Evolutionary conservation across 2,797 vertebrate genomes (phyloP).

Genomic region (Erethizon dorsatum): DNA sequence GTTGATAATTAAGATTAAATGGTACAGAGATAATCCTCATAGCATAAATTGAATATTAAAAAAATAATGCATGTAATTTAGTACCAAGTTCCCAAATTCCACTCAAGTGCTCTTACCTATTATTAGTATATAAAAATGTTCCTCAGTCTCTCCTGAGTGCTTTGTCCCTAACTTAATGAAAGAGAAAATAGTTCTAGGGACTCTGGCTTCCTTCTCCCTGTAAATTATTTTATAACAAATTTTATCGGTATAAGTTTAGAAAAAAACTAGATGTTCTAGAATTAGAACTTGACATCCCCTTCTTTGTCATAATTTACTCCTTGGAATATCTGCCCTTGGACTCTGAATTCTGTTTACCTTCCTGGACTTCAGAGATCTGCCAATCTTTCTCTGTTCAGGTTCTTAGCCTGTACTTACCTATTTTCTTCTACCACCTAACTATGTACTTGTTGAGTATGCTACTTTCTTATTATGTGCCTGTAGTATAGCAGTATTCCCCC

Average conservation of each 20-base stretch:
- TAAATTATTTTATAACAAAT: constrained; percentile 4
- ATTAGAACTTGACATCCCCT: not conserved
- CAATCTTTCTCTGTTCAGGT: not conserved
- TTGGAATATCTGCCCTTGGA: not conserved
- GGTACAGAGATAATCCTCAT: not conserved
- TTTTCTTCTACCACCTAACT: not conserved
- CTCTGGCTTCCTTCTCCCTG: not conserved
- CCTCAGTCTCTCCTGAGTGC: not conserved
- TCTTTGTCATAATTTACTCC: not conserved
- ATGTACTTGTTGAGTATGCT: not conserved
- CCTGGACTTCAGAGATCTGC: not conserved
- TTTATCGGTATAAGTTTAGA: not conserved
- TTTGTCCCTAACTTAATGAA: constrained; percentile 1
- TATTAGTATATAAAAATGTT: not conserved
- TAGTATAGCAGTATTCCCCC: not conserved
- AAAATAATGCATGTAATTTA: not conserved
- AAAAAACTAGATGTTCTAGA: not conserved
- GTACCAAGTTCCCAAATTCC: not conserved
- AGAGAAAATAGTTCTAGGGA: not conserved
- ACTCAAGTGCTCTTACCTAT: not conserved
- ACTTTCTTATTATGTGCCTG: not conserved
- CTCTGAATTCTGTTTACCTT: not conserved
- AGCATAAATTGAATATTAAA: not conserved
- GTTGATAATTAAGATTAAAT: not conserved
- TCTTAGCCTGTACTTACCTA: not conserved